phyloP scores from a whole-genome alignment of 2,888 invertebrate species.

The Agrochola macilenta region DNA sequence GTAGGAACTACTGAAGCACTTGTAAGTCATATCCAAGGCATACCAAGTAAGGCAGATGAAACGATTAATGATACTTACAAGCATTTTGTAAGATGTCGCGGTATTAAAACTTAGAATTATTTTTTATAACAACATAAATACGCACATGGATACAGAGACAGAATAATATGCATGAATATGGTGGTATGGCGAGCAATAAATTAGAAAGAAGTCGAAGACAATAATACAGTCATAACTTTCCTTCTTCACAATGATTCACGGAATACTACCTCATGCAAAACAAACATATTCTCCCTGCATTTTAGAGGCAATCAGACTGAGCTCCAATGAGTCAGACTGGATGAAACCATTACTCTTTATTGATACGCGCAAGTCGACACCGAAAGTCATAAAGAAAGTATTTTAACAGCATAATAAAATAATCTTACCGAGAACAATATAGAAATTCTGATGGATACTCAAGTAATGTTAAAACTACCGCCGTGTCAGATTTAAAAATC shows the following conservation, averaged over 20 bases:
- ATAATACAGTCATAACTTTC: slow-evolving; percentile 35
- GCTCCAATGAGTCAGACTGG: slow-evolving; percentile 40
- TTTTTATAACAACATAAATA: neutral
- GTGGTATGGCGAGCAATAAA: neutral
- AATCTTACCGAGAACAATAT: slow-evolving; percentile 52
- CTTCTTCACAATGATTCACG: slow-evolving; percentile 35
- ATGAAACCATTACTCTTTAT: slow-evolving; percentile 47
- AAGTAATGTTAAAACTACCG: slow-evolving; percentile 21
- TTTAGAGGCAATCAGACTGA: slow-evolving; percentile 39
- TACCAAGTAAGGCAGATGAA: slow-evolving; percentile 1
- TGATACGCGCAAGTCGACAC: slow-evolving; percentile 46
- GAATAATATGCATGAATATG: neutral
- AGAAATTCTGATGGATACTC: slow-evolving; percentile 36
- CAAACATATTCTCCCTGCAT: slow-evolving; percentile 41
- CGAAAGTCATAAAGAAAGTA: slow-evolving; percentile 57
- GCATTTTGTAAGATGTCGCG: neutral
- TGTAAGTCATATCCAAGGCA: slow-evolving; percentile 6
- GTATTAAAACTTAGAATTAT: neutral
- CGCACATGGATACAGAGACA: neutral
- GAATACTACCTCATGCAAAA: slow-evolving; percentile 25
- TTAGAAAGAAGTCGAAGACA: slow-evolving; percentile 1
- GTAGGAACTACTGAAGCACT: slow-evolving; percentile 19
- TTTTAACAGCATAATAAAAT: slow-evolving; percentile 57
- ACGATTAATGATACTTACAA: neutral
- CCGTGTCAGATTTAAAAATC: slow-evolving; percentile 40